These are phyloP conservation scores for Sarcophaga carnaria DNA, from an alignment of 2,888 invertebrate species.

Conservation along the genomic window DNA sequence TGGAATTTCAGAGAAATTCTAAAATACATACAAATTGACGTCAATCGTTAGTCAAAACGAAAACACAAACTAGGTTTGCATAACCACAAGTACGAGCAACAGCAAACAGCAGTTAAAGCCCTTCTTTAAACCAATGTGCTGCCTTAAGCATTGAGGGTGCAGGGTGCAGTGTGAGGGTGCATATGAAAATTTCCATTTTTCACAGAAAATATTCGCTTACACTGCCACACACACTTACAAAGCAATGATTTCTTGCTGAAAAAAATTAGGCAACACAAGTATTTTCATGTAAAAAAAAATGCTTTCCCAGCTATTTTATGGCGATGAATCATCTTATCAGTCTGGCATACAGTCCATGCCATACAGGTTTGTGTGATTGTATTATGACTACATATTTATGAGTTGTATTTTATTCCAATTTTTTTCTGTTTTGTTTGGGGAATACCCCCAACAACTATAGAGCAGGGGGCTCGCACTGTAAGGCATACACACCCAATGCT, in stretches of 20 bases:
- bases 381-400: neutral
- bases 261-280: constrained; percentile 24
- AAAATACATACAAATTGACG: constrained; percentile 58
- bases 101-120: neutral
- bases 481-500: neutral
- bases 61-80: constrained; percentile 1
- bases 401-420: neutral
- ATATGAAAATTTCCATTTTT: neutral
- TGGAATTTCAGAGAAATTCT: constrained; percentile 62
- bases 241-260: no score
- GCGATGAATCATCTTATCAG: neutral
- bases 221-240: neutral
- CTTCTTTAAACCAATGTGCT: neutral
- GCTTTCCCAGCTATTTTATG: neutral
- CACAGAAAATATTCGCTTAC: neutral
- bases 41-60: constrained; percentile 29
- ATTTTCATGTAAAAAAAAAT: neutral
- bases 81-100: constrained; percentile 25
- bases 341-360: constrained; percentile 6
- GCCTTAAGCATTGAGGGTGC: no score
- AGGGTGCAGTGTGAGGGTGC: no score
- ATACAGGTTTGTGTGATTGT: constrained; percentile 18
- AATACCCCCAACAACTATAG: constrained; percentile 55
- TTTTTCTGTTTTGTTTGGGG: constrained; percentile 33
- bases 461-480: constrained; percentile 11